Base-by-base conservation (phyloP, 2,888 invertebrate genomes). In the Heliconius cydno region DNA sequence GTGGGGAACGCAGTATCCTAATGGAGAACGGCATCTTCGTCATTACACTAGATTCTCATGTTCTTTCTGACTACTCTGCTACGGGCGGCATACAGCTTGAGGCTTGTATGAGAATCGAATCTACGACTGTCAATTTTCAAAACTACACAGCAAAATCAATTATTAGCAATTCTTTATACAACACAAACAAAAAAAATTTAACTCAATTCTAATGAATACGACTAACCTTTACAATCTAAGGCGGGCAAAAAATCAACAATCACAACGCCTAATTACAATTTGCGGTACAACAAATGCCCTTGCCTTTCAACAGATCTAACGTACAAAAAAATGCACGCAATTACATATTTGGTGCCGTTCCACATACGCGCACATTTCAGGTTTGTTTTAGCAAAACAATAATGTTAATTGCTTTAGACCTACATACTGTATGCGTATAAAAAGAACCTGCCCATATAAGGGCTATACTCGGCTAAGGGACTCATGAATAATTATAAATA, bases 401-500 rank as follows among this genome's bases (percentile, higher is more conserved):
- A 79, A 84, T 83, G 82, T 81, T 83, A 92, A 92, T 92, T 90
- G 88, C 90, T 92, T 91, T 85, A 87, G 85, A 84, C 82, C 78
- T 66, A 68, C 79, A 70, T 70, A 68, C 68, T 60, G n/a, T 38
- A 13, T 57, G 78, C 77, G 78, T 82, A 81, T 80, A 86, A 86
- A 85, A 90, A 88, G 87, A 84, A 80, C 83, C 84, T 80, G 82
- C 76, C 91, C 89, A 82, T 90, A 90, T 88, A 92, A 85, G 91
- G 89, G 83, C 72, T 85, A 85, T 13, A 73, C 34, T n/a, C 73
- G 75, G 65, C 38, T 28, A 46, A 63, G 88, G 92, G 88, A 90
- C 91, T 88, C 89, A 89, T 92, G 92, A 92, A 93, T 92, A 92
- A 92, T 75, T 92, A 92, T 90, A 87, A 89, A 89, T 41, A 41